Conservation (phyloP, 2,888 invertebrate species). For the Meghimatium bilineatum region DNA sequence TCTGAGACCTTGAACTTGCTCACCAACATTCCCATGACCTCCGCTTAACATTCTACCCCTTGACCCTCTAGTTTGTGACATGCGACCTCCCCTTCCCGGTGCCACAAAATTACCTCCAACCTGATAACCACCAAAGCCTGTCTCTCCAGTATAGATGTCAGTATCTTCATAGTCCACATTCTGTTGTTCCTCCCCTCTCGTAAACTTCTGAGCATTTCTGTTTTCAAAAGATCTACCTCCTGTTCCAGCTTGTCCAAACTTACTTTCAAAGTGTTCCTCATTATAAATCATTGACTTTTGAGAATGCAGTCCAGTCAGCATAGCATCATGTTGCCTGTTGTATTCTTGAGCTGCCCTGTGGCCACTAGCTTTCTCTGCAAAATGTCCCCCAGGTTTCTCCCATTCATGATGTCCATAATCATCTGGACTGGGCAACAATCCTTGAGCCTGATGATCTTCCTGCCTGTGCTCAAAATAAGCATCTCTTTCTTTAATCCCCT, state of each 20-base stretch:
- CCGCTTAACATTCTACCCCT: background rate
- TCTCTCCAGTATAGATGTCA: too few relatives aligned
- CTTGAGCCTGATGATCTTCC: background rate
- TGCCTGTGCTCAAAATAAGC: background rate
- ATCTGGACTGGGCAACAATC: background rate
- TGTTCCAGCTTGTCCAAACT: too few relatives aligned
- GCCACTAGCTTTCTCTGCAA: background rate
- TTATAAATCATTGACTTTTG: background rate
- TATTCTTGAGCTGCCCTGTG: background rate
- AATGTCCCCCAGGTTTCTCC: background rate
- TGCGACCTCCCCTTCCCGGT: background rate
- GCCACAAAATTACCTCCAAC: background rate
- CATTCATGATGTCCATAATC: background rate
- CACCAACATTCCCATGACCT: background rate
- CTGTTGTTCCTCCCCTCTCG: background rate
- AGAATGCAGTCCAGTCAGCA: background rate
- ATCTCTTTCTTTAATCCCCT: background rate
- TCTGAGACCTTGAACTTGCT: background rate
- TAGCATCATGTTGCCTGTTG: background rate
- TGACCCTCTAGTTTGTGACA: background rate
- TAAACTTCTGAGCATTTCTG: background rate
- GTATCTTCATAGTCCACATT: background rate
- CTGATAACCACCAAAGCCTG: background rate
- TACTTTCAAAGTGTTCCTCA: background rate
- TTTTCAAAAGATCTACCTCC: background rate